These are phyloP conservation scores for Schrankia costaestrigalis DNA, from an alignment of 2,888 invertebrate species.

Conservation along the genomic window DNA sequence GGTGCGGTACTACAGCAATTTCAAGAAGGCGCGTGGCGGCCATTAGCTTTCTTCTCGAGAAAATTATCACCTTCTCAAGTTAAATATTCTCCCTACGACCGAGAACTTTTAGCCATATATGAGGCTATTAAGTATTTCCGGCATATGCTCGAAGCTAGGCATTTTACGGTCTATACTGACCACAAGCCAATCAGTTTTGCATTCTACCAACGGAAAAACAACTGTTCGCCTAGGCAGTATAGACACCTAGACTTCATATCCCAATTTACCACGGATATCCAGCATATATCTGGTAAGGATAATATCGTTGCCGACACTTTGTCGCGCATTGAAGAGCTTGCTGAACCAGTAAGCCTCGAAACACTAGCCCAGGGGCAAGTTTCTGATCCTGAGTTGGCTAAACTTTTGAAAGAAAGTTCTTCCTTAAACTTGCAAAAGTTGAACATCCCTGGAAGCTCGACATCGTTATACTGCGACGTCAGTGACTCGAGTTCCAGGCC, in stretches of 20 bases:
- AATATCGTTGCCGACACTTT: slow-evolving; percentile 35
- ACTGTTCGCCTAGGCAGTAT: too few species aligned
- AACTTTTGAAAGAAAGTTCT: neutral
- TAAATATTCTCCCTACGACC: slow-evolving; percentile 8
- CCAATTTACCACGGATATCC: slow-evolving; percentile 22
- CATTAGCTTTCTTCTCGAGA: slow-evolving; percentile 5
- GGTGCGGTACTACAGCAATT: too few species aligned
- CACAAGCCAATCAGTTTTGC: slow-evolving; percentile 38
- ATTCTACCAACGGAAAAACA: slow-evolving; percentile 18
- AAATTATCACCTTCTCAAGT: slow-evolving; percentile 4
- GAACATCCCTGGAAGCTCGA: neutral
- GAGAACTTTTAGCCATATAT: slow-evolving; percentile 10
- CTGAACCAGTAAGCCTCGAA: neutral
- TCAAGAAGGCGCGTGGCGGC: slow-evolving; percentile 1
- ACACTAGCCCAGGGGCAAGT: neutral
- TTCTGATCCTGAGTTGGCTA: neutral
- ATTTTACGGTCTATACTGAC: slow-evolving; percentile 23
- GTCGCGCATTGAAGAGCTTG: slow-evolving; percentile 28
- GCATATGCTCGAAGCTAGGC: slow-evolving; percentile 6
- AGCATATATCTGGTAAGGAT: slow-evolving; percentile 19
- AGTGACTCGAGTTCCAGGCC: slow-evolving; percentile 22
- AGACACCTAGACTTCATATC: too few species aligned
- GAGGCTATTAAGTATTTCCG: too few species aligned
- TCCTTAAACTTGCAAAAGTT: neutral
- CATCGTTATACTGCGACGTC: slow-evolving; percentile 10